phyloP scores from a whole-genome alignment of 2,113 vertebrate genomes.

The Nansenia antarctica region DNA sequence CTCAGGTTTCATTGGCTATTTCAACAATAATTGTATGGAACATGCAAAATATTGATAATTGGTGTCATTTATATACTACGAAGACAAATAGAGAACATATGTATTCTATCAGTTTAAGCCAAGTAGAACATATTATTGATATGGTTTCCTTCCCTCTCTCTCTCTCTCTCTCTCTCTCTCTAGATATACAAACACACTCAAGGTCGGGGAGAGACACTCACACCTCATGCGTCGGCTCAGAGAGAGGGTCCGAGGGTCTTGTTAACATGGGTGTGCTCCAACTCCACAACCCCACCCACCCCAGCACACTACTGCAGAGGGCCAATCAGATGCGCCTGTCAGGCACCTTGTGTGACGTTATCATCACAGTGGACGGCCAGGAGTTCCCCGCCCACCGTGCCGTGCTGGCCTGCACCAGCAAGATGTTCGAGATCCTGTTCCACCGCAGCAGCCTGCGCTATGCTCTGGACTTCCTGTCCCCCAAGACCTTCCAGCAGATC shows the following conservation, averaged over 20 bases:
- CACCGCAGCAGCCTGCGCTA: slow-evolving; percentile 97
- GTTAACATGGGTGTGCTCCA: slow-evolving; percentile 96
- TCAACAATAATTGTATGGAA: not conserved
- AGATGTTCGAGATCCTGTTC: slow-evolving; percentile 99
- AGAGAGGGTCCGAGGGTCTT: slow-evolving; percentile 66
- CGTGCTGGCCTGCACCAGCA: slow-evolving; percentile 95
- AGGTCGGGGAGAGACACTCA: slow-evolving; percentile 65
- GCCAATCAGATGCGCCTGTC: slow-evolving; percentile 98
- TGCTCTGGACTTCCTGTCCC: slow-evolving; percentile 97
- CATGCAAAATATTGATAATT: not conserved
- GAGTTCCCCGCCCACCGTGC: slow-evolving; percentile 98
- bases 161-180: not conserved
- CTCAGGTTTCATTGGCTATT: not conserved
- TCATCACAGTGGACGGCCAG: slow-evolving; percentile 97
- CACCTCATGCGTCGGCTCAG: slow-evolving; percentile 82
- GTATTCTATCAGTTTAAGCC: too few species aligned
- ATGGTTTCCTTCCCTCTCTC: not conserved
- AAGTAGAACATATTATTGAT: not conserved
- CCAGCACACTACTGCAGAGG: slow-evolving; percentile 91
- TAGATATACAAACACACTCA: slow-evolving; percentile 46
- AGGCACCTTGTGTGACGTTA: slow-evolving; percentile 95
- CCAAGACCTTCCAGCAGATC: slow-evolving; percentile 99
- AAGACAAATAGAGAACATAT: too few species aligned
- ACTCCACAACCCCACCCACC: slow-evolving; percentile 96
- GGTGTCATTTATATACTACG: not conserved